Base-by-base conservation (phyloP, 2,113 vertebrate species). In the Zingel zingel region DNA sequence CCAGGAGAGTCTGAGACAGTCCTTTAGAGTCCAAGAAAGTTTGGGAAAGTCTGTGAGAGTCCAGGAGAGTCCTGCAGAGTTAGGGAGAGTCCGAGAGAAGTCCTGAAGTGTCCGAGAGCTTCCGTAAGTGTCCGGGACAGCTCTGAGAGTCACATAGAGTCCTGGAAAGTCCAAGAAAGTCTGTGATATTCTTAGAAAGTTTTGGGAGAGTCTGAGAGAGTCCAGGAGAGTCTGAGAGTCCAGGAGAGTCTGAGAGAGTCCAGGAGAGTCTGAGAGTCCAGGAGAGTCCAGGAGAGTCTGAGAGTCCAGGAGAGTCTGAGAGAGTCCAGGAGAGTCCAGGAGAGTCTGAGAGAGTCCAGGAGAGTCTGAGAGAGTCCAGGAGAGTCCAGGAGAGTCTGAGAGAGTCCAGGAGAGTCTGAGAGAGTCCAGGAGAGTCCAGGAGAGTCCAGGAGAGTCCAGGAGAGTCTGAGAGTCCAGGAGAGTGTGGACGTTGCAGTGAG, bases 401-500 rank as follows among this genome's bases (percentile, higher is more conserved):
- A 23, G 27, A 21, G 59, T 19, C 30, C 23, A 36, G 33, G 33
- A 36, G 33, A 6, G 33, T 64, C 27, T 39, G 69, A 30, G 33
- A n/a, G 16, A 30, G 43, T 36, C 67, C 27, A 12, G 18, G 8
- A 25, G 19, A 18, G 12, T 54, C 54, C 36, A 69, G 36, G 30
- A n/a, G n/a, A 27, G 30, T 36, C 47, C 30, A 18, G 18, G 23
- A 30, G 21, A 6, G 30, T 59, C 56, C 53, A 59, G 27, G 11
- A 54, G 27, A 19, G 84, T 88, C 67, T 23, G 58, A 65, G 36
- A 23, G 45, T 50, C 61, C 43, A 59, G 21, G 27, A 21, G 59
- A 16, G 66, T 61, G 48, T 45, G 72, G 69, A 23, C 62, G 58
- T 66, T 85, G n/a, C 73, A 65, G 79, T 87, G 6, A 92, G 89